These are phyloP conservation scores for Drosophila ochracea DNA, from an alignment of 2,888 invertebrate species.

Conservation along the genomic window DNA sequence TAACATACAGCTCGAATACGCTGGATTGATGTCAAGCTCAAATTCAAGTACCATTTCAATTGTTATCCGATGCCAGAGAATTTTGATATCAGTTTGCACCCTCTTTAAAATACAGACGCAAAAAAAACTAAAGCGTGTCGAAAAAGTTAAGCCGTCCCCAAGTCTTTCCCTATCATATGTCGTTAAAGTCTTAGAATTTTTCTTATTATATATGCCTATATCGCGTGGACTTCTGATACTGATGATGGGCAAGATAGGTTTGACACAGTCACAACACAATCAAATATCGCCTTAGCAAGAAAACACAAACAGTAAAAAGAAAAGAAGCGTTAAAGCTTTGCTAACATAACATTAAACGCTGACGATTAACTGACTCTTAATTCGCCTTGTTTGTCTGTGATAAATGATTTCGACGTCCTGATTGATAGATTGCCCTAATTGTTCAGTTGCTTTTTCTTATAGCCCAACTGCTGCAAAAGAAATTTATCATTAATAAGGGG, in stretches of 20 bases:
- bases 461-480: not conserved
- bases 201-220: not conserved
- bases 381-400: slow-evolving; percentile 12
- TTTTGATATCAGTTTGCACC: not conserved
- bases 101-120: not conserved
- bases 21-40: not conserved
- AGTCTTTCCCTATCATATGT: not conserved
- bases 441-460: slow-evolving; percentile 9
- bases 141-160: not conserved
- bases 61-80: not conserved
- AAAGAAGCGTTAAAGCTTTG: not conserved
- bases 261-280: not conserved
- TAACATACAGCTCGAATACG: too few relatives aligned
- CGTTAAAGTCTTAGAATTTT: not conserved
- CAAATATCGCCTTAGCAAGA: not conserved
- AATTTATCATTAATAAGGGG: slow-evolving; percentile 34
- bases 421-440: slow-evolving; percentile 47
- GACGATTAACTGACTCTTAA: slow-evolving; percentile 25
- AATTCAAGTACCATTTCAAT: too few relatives aligned
- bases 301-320: not conserved
- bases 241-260: not conserved
- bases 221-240: not conserved
- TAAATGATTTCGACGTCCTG: slow-evolving; percentile 38
- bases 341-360: not conserved
- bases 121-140: not conserved